Evolutionary conservation across 2,797 vertebrate genomes (phyloP).

Genomic region (Brachymystax lenok): DNA sequence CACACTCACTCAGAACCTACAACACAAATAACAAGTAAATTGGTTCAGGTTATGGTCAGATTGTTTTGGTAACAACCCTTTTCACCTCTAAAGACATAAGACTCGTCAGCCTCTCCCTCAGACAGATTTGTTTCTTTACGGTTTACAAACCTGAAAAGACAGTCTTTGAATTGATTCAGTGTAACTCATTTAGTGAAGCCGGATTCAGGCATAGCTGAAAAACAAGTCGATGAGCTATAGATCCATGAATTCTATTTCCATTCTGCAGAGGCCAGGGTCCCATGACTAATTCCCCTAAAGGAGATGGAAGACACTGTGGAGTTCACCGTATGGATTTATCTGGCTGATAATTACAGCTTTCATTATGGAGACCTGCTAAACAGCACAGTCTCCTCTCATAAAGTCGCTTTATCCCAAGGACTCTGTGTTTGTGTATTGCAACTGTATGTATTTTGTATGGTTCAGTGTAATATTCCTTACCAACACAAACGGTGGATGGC

Average conservation of each 20-base stretch:
- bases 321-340: too few species aligned
- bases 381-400: too few species aligned
- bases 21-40: slow-evolving; percentile 37
- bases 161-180: slow-evolving; percentile 20
- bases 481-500: too few species aligned
- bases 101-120: not conserved
- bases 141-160: not conserved
- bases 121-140: not conserved
- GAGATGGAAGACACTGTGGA: too few species aligned
- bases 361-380: too few species aligned
- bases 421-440: too few species aligned
- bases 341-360: too few species aligned
- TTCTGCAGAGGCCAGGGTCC: slow-evolving; percentile 15
- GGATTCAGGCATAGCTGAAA: slow-evolving; percentile 57
- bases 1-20: slow-evolving; percentile 22
- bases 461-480: too few species aligned
- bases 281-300: slow-evolving; percentile 30
- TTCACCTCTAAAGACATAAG: not conserved
- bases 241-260: slow-evolving; percentile 62
- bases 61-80: not conserved
- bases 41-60: not conserved
- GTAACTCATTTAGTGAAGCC: slow-evolving; percentile 54
- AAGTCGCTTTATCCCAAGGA: too few species aligned
- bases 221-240: slow-evolving; percentile 67
- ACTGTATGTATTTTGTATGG: too few species aligned